These are phyloP conservation scores for Micrasema longulum DNA, from an alignment of 1,140 invertebrate species.

Conservation along the genomic window DNA sequence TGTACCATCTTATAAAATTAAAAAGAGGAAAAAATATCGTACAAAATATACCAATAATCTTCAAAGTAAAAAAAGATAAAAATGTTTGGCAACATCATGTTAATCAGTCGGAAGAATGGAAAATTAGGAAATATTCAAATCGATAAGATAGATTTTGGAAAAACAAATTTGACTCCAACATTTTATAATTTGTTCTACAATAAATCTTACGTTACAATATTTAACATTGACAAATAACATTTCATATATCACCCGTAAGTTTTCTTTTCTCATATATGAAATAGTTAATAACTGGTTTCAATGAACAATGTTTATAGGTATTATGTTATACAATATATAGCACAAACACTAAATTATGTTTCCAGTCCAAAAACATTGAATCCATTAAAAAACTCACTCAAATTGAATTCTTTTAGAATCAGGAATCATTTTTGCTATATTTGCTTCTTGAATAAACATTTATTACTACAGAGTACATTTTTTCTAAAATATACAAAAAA, in stretches of 20 bases:
- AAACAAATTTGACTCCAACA: constrained; percentile 53
- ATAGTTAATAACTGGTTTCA: constrained; percentile 53
- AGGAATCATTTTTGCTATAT: too few species aligned
- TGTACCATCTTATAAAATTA: constrained; percentile 9
- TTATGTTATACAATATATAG: constrained; percentile 29
- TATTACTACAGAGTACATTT: constrained; percentile 18
- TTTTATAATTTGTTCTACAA: constrained; percentile 54
- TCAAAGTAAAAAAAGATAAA: constrained; percentile 8
- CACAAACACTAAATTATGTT: constrained; percentile 19
- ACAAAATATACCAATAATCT: constrained; percentile 24
- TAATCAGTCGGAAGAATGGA: constrained; percentile 15
- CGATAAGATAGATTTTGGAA: background rate
- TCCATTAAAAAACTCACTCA: background rate
- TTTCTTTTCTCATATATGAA: constrained; percentile 54
- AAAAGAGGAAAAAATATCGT: constrained; percentile 18
- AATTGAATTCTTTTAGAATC: too few species aligned
- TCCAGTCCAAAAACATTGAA: constrained; percentile 1
- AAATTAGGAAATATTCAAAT: constrained; percentile 14
- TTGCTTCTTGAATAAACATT: constrained; percentile 11
- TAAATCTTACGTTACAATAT: constrained; percentile 53
- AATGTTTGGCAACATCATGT: constrained; percentile 30
- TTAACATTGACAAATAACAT: constrained; percentile 56
- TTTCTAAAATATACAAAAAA: constrained; percentile 24
- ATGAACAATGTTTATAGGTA: constrained; percentile 43
- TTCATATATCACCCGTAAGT: constrained; percentile 56